Percentiles rank a stretch among this genome's conserved stretches.
Conservation (phyloP, 2,113 vertebrate species). For the Pseudonaja textilis region DNA sequence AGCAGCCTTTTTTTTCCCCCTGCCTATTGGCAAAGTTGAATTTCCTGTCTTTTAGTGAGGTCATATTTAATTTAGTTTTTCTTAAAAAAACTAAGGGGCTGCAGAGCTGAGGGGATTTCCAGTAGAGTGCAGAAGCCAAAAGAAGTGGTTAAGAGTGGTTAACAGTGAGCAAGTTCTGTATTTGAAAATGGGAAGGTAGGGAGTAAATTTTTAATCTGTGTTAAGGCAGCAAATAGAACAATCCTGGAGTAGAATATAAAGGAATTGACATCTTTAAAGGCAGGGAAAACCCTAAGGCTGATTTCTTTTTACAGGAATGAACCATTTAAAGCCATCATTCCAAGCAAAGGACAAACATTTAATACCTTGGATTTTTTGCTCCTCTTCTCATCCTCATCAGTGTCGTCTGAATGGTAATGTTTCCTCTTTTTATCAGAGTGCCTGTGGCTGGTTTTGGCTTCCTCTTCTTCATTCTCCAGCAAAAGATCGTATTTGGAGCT, state of each 20-base stretch:
- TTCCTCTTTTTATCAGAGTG: slow-evolving; percentile 82
- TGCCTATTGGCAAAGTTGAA: not conserved
- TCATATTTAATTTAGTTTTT: not conserved
- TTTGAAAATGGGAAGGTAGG: not conserved
- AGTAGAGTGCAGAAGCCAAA: not conserved
- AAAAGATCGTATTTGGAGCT: slow-evolving; percentile 89
- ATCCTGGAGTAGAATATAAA: not conserved
- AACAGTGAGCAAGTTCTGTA: not conserved
- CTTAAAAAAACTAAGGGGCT: not conserved
- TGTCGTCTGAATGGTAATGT: slow-evolving; percentile 77
- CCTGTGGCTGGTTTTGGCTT: slow-evolving; percentile 65
- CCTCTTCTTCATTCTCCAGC: slow-evolving; percentile 79
- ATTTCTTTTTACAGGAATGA: not conserved
- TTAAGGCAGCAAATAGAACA: not conserved
- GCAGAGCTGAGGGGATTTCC: not conserved
- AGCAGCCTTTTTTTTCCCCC: not conserved
- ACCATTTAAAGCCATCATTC: not conserved
- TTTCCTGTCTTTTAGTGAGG: not conserved
- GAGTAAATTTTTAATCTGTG: no score
- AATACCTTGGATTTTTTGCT: slow-evolving; percentile 84
- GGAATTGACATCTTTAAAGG: not conserved
- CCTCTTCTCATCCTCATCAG: slow-evolving; percentile 80
- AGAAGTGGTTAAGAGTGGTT: not conserved
- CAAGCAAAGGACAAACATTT: not conserved
- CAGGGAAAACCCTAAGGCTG: not conserved